A percentile compares a stretch with the other conserved stretches of the same genome.
phyloP scores from a whole-genome alignment of 2,113 vertebrate species.

The Helogale parvula region DNA sequence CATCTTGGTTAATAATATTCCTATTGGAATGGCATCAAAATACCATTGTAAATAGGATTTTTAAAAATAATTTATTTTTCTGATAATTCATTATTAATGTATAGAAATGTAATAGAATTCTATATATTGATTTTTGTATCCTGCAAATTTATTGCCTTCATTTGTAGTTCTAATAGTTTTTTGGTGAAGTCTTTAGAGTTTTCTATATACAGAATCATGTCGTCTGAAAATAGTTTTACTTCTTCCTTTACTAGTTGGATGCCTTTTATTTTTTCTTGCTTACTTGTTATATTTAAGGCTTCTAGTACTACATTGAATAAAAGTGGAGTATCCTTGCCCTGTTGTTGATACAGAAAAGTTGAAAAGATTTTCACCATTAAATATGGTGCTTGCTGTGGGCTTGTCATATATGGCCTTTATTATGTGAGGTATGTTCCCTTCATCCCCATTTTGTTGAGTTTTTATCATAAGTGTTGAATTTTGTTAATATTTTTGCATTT shows the following conservation, averaged over 20 bases:
- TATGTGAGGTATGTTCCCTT: neutral
- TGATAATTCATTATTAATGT: neutral
- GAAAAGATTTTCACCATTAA: neutral
- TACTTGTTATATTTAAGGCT: neutral
- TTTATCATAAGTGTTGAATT: neutral
- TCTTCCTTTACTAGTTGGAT: neutral
- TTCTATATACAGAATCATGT: neutral
- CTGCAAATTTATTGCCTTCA: neutral
- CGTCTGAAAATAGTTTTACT: neutral
- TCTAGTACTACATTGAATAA: neutral
- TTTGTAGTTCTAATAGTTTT: neutral
- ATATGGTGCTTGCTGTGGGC: neutral
- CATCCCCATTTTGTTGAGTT: neutral
- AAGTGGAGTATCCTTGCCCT: neutral
- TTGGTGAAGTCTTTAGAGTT: neutral
- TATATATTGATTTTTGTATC: neutral
- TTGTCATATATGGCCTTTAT: neutral
- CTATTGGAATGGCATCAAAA: neutral
- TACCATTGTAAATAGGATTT: neutral
- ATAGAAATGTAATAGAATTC: neutral
- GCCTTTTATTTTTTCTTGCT: neutral
- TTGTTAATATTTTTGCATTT: neutral
- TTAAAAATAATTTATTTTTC: neutral
- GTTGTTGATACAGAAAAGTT: neutral
- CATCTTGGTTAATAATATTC: neutral